Conservation (phyloP, 2,797 vertebrate species). For the Phaenicophaeus curvirostris region DNA sequence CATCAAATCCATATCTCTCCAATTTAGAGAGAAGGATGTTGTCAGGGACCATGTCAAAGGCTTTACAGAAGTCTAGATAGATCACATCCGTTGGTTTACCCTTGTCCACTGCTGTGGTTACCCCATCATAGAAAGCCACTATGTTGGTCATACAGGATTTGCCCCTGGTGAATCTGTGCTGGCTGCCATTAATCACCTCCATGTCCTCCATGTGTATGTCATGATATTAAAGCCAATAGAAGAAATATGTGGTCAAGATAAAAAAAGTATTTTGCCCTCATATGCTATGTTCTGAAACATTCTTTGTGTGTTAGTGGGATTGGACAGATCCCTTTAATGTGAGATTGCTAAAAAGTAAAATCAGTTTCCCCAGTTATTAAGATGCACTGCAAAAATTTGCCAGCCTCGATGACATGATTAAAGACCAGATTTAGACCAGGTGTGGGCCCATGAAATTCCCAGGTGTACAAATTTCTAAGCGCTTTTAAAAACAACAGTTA, state of each 20-base stretch:
- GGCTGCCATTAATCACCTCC: too few species aligned
- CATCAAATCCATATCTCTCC: too few species aligned
- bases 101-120: too few species aligned
- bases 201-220: not conserved
- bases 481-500: not conserved
- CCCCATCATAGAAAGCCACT: too few species aligned
- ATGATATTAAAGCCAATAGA: not conserved
- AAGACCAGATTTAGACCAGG: not conserved
- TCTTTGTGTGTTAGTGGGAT: not conserved
- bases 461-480: not conserved
- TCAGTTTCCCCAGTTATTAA: not conserved
- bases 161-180: too few species aligned
- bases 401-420: not conserved
- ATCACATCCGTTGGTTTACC: too few species aligned
- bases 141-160: too few species aligned
- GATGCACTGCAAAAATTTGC: not conserved
- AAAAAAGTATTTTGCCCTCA: not conserved
- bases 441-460: not conserved
- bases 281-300: not conserved
- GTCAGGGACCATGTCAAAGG: too few species aligned
- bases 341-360: not conserved
- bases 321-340: not conserved
- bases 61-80: too few species aligned
- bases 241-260: not conserved
- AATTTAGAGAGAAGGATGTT: too few species aligned